phyloP scores from a whole-genome alignment of 2,888 invertebrate species.

The Agriotes lineatus region DNA sequence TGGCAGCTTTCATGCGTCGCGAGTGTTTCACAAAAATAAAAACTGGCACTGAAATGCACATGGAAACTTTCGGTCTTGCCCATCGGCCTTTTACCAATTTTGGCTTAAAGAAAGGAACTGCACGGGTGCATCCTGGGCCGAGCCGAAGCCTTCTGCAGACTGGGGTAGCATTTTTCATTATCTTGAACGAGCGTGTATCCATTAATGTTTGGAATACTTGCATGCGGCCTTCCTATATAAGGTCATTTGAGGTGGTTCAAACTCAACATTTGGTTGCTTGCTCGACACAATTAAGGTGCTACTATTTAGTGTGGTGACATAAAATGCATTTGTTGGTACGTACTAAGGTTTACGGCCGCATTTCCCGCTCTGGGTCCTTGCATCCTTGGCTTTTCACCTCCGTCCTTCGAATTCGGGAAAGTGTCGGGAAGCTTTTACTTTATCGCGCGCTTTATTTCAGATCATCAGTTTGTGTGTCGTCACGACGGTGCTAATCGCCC shows the following conservation, averaged over 20 bases:
- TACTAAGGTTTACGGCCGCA: neutral
- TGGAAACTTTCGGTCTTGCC: too few species aligned
- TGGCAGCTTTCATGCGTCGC: too few species aligned
- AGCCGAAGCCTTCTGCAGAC: too few species aligned
- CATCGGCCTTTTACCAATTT: too few species aligned
- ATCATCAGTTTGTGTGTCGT: conserved; percentile 27
- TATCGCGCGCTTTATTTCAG: conserved; percentile 8
- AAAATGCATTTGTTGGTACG: conserved; percentile 30
- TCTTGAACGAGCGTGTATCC: neutral
- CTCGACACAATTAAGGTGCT: conserved; percentile 26
- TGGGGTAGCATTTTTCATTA: conserved; percentile 13
- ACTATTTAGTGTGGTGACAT: conserved; percentile 1
- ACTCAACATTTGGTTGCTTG: conserved; percentile 28
- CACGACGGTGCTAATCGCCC: conserved; percentile 7
- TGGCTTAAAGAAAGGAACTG: too few species aligned
- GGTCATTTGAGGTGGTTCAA: conserved; percentile 30
- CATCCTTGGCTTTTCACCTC: neutral
- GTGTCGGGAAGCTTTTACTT: conserved; percentile 13
- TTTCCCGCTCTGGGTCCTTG: neutral
- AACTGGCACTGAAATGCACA: too few species aligned
- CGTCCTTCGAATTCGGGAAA: neutral
- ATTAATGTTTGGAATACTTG: conserved; percentile 31
- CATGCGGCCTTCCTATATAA: conserved; percentile 35
- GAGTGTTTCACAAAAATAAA: too few species aligned
- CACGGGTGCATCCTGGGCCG: too few species aligned